phyloP scores from a whole-genome alignment of 2,797 vertebrate genomes.

The Scleropages formosus region DNA sequence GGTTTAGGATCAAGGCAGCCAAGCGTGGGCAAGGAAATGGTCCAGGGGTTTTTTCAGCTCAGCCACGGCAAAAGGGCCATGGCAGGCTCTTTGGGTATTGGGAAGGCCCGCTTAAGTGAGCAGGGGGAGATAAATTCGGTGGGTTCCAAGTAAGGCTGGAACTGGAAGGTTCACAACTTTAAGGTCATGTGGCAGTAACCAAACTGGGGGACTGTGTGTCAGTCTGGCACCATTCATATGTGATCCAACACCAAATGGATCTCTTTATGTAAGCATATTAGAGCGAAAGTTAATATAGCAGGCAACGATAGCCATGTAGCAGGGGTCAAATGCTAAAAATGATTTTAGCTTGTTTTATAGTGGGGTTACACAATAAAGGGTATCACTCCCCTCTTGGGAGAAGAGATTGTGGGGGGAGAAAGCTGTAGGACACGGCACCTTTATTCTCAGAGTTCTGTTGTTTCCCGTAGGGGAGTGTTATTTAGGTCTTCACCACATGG shows the following conservation, averaged over 20 bases:
- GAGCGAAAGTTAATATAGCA: neutral
- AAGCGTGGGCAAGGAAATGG: neutral
- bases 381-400: neutral
- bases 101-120: too few relatives aligned
- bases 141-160: neutral
- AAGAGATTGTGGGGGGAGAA: neutral
- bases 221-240: neutral
- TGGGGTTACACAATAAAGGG: neutral
- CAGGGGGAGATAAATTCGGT: neutral
- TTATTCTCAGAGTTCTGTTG: neutral
- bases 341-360: neutral
- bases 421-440: neutral
- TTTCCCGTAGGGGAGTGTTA: neutral
- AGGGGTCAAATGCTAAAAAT: too few relatives aligned
- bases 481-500: neutral
- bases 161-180: neutral
- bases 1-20: neutral
- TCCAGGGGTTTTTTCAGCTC: too few relatives aligned
- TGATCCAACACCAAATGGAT: neutral
- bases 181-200: neutral
- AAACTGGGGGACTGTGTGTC: neutral
- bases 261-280: neutral
- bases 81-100: too few relatives aligned
- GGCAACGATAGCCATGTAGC: neutral
- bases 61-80: too few relatives aligned